Percentiles rank a stretch among this genome's conserved stretches.
Evolutionary conservation across 2,797 vertebrate species (phyloP).

Genomic region (Micrastur ruficollis): DNA sequence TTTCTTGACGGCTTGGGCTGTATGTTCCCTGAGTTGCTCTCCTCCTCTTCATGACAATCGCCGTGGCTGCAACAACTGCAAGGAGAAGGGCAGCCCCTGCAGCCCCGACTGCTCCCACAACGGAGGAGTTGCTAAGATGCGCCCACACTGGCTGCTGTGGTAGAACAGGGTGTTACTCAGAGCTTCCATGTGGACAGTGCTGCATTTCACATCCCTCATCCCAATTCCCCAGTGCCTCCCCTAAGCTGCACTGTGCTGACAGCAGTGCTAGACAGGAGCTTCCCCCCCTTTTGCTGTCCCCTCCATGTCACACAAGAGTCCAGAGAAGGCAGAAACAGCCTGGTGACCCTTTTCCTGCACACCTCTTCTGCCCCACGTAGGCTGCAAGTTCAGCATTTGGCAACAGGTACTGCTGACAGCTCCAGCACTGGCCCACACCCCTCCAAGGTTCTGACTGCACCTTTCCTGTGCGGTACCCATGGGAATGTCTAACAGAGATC

Average conservation of each 20-base stretch:
- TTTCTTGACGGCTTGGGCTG: slow-evolving; percentile 73
- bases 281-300: neutral
- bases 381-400: neutral
- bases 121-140: slow-evolving; percentile 52
- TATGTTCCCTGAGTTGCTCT: slow-evolving; percentile 75
- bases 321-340: neutral
- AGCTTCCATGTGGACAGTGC: neutral
- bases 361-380: neutral
- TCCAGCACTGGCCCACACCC: neutral
- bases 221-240: fast-evolving
- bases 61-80: neutral
- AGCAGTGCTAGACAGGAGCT: neutral
- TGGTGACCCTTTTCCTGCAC: neutral
- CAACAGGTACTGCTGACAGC: fast-evolving
- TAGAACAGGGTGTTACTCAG: slow-evolving; percentile 51
- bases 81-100: slow-evolving; percentile 62
- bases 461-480: neutral
- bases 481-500: slow-evolving; percentile 33
- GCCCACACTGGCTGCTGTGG: slow-evolving; percentile 57
- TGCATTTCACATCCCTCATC: neutral
- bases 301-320: neutral
- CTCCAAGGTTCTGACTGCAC: fast-evolving
- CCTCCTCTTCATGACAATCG: slow-evolving; percentile 61
- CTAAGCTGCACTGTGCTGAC: neutral
- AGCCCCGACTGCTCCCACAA: slow-evolving; percentile 62